Percentiles rank a stretch among this genome's conserved stretches.
These are phyloP conservation scores for Nomada lathburiana DNA, from an alignment of 2,888 invertebrate species.

Conservation along the genomic window DNA sequence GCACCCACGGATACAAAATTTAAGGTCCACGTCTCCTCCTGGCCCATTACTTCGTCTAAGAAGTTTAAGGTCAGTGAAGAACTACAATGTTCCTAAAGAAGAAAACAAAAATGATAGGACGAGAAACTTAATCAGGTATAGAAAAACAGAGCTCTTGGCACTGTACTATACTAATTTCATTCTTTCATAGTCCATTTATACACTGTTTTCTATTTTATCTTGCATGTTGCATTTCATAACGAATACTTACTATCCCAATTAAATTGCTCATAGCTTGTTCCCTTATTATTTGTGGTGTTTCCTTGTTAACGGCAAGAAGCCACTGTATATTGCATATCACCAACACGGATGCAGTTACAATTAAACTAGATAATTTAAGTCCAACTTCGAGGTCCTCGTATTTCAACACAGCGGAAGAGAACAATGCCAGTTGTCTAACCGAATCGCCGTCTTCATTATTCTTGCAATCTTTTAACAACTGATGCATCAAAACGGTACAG, in stretches of 20 bases:
- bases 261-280: slow-evolving; percentile 86
- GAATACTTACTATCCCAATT: slow-evolving; percentile 85
- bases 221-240: neutral
- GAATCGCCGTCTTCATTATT: slow-evolving; percentile 80
- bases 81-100: slow-evolving; percentile 76
- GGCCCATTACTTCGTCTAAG: slow-evolving; percentile 85
- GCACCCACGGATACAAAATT: slow-evolving; percentile 84
- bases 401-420: slow-evolving; percentile 83
- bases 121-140: neutral
- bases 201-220: too few relatives aligned
- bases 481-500: slow-evolving; percentile 76
- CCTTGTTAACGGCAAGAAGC: slow-evolving; percentile 82
- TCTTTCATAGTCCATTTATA: too few relatives aligned
- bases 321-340: slow-evolving; percentile 85
- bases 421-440: slow-evolving; percentile 83
- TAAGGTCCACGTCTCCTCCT: slow-evolving; percentile 85
- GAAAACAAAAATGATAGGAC: neutral
- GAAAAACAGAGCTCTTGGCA: neutral
- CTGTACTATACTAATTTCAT: too few relatives aligned
- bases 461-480: slow-evolving; percentile 74
- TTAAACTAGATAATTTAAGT: slow-evolving; percentile 75
- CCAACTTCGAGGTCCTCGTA: slow-evolving; percentile 73
- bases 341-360: slow-evolving; percentile 82
- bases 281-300: slow-evolving; percentile 77
- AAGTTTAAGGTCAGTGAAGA: slow-evolving; percentile 84